Conservation (phyloP, 2,113 vertebrate species). For the Hippocampus abdominalis region DNA sequence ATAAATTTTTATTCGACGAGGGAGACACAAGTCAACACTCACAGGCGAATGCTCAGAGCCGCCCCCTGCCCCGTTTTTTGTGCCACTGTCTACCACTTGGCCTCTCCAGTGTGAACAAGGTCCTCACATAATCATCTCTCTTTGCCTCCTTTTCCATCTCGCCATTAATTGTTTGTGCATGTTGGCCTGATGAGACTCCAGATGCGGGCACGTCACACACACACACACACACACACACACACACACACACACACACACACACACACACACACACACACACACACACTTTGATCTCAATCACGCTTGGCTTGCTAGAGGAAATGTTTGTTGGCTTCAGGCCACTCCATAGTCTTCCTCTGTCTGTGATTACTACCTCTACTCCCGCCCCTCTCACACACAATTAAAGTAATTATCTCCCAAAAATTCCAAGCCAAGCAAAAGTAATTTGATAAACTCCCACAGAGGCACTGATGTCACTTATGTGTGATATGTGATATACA, state of each 20-base stretch:
- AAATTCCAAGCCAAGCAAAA: slow-evolving; percentile 25
- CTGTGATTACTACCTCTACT: slow-evolving; percentile 27
- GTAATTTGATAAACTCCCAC: slow-evolving; percentile 4
- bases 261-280: slow-evolving; percentile 13
- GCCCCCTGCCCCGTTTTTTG: too few relatives aligned
- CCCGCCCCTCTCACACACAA: slow-evolving; percentile 30
- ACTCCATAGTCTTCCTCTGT: slow-evolving; percentile 33
- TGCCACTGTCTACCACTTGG: neutral
- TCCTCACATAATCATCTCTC: neutral
- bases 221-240: too few relatives aligned
- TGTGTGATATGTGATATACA: neutral
- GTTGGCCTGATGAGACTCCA: slow-evolving; percentile 25
- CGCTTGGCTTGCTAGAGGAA: slow-evolving; percentile 52
- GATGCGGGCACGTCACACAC: slow-evolving; percentile 23
- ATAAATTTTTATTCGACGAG: too few relatives aligned
- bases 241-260: slow-evolving; percentile 7
- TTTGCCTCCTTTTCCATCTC: slow-evolving; percentile 29
- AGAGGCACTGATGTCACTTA: neutral
- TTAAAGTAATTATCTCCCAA: slow-evolving; percentile 49
- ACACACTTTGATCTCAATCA: slow-evolving; percentile 59
- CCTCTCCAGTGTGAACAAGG: neutral
- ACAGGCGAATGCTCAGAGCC: too few relatives aligned
- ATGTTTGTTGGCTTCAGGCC: slow-evolving; percentile 52
- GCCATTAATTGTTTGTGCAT: slow-evolving; percentile 47
- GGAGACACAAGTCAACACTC: too few relatives aligned